These are phyloP conservation scores for Potorous gilbertii DNA, from an alignment of 2,797 vertebrate species.

Conservation along the genomic window DNA sequence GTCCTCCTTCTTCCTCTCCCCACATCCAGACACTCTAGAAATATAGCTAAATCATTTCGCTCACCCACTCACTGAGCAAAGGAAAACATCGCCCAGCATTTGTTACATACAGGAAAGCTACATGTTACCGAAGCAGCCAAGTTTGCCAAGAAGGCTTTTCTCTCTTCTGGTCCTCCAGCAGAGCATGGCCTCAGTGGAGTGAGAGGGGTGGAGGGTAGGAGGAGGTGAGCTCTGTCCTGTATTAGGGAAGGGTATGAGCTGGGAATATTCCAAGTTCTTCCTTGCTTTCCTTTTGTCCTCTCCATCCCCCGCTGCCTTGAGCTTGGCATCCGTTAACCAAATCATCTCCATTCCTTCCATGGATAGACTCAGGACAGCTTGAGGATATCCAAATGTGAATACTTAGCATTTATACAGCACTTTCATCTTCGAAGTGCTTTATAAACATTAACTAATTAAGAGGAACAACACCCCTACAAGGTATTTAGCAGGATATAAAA, in stretches of 20 bases:
- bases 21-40: constrained; percentile 40
- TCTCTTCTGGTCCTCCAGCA: not conserved
- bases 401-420: constrained; percentile 49
- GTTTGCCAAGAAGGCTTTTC: not conserved
- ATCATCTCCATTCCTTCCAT: not conserved
- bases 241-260: constrained; percentile 4
- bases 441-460: constrained; percentile 66
- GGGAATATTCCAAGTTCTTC: not conserved
- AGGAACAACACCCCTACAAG: constrained; percentile 56
- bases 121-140: not conserved
- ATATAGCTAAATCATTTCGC: constrained; percentile 60
- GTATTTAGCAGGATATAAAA: constrained; percentile 68
- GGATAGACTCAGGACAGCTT: constrained; percentile 23
- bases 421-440: constrained; percentile 36
- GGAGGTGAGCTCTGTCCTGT: not conserved
- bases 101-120: constrained; percentile 36
- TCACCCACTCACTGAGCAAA: not conserved
- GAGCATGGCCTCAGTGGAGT: not conserved
- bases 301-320: not conserved
- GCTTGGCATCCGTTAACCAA: not conserved
- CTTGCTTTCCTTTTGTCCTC: not conserved
- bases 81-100: not conserved
- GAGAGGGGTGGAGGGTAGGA: not conserved
- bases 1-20: not conserved
- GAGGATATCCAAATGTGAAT: not conserved